A percentile compares a stretch with the other conserved stretches of the same genome.
Evolutionary conservation across 2,113 vertebrate genomes (phyloP).

Genomic region (Callipepla californica): DNA sequence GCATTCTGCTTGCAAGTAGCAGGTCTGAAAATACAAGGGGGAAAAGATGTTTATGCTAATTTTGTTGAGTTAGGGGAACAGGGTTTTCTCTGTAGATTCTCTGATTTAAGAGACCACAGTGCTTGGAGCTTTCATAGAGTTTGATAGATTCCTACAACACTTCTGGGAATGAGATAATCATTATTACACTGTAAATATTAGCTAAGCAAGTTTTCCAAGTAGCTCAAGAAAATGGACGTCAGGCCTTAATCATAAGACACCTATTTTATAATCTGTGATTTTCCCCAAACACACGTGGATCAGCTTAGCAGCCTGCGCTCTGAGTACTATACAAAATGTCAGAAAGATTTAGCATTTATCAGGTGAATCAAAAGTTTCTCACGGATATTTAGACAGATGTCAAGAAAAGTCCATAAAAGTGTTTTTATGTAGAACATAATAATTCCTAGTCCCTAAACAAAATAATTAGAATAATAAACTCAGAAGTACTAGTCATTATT

Average conservation of each 20-base stretch:
- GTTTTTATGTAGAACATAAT: background rate
- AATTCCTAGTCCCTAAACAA: background rate
- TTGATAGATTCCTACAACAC: background rate
- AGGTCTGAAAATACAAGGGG: background rate
- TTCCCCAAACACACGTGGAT: background rate
- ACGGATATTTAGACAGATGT: background rate
- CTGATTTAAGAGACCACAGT: background rate
- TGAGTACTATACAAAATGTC: background rate
- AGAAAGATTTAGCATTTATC: background rate
- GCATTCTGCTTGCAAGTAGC: background rate
- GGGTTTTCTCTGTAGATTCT: background rate
- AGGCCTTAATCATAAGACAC: background rate
- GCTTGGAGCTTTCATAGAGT: background rate
- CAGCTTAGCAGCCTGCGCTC: background rate
- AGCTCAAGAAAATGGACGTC: background rate
- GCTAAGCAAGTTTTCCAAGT: background rate
- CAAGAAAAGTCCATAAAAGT: background rate
- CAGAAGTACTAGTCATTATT: background rate
- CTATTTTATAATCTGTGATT: background rate
- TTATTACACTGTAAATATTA: slow-evolving; percentile 7
- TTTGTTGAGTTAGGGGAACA: background rate
- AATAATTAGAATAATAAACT: slow-evolving; percentile 9
- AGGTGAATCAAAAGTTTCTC: background rate
- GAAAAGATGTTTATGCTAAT: background rate
- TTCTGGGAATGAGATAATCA: background rate